Base-by-base conservation (phyloP, 2,113 vertebrate species). In the Piprites chloris region DNA sequence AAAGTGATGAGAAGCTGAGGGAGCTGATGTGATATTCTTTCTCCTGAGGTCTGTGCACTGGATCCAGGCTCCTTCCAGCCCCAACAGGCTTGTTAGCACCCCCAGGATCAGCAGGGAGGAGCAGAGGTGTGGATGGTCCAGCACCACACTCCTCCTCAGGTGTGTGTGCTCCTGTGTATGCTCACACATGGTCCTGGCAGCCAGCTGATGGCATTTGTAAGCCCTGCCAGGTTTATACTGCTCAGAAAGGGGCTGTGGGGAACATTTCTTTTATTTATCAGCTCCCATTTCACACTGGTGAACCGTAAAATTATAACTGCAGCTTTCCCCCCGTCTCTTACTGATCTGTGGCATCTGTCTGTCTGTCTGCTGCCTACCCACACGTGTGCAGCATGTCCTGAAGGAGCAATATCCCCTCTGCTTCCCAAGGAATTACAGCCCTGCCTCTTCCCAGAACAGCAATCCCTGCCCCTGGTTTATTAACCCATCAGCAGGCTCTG, bases 261-360 rank as follows among this genome's bases (percentile, higher is more conserved):
- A 85, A 24, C 66, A 9, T 35, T 44, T 28, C 72, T 91, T 85
- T 93, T 97, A 82, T 95, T 92, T 95, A 82, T 79, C 9, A 12
- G 69, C 63, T 93, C 90, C 91, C 87, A 94, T 96, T 97, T 97
- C 92, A 90, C 93, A 71, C 75, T 59, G 1, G 47, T 72, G 94
- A 96, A 95, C 96, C 23, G 6, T 94, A 96, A 97, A 96, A 97
- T 96, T 92, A 22, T 92, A 96, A 95, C 69, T 68, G 83, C 76
- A 50, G 69, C 85, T 95, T 92, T 94, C 16, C 59, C 59, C 42
- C 63, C 1, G 32, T 19, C 89, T 14, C 75, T 41, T 47, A 22
- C 19, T 4, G 8, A 80, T 41, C 88, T n/a, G 0, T 46, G 73
- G 9, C 80, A 81, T 63, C 81, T 69, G 76, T 91, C 85, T 71